Evolutionary conservation across 2,797 vertebrate species (phyloP).

Genomic region (Coilia nasus): DNA sequence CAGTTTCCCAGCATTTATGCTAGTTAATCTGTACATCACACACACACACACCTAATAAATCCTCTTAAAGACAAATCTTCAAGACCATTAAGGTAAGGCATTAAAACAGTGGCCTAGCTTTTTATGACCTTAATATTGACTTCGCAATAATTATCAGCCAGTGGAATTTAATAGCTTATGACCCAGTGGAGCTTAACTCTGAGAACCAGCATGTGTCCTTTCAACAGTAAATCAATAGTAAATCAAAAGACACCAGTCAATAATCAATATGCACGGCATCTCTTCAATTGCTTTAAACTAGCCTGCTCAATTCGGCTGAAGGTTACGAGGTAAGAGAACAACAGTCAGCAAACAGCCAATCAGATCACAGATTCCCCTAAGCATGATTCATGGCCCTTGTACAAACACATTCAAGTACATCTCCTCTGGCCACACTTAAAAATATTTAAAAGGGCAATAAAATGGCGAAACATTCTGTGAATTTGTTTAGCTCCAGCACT

Average conservation of each 20-base stretch:
- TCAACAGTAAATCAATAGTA: background rate
- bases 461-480: background rate
- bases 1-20: slow-evolving; percentile 92
- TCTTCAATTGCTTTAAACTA: background rate
- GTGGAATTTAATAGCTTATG: background rate
- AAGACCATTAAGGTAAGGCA: background rate
- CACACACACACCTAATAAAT: background rate
- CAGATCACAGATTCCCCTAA: background rate
- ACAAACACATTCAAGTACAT: background rate
- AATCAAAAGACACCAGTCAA: background rate
- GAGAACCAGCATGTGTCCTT: background rate
- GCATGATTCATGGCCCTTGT: background rate
- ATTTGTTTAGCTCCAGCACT: background rate
- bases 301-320: background rate
- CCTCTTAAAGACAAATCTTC: background rate
- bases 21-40: slow-evolving; percentile 81
- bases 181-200: background rate
- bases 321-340: background rate
- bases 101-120: background rate
- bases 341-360: background rate
- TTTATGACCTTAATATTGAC: background rate
- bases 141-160: background rate
- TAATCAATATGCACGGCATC: background rate
- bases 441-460: too few relatives aligned
- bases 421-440: background rate